phyloP scores from a whole-genome alignment of 2,797 vertebrate species.

The Sardinella longiceps region DNA sequence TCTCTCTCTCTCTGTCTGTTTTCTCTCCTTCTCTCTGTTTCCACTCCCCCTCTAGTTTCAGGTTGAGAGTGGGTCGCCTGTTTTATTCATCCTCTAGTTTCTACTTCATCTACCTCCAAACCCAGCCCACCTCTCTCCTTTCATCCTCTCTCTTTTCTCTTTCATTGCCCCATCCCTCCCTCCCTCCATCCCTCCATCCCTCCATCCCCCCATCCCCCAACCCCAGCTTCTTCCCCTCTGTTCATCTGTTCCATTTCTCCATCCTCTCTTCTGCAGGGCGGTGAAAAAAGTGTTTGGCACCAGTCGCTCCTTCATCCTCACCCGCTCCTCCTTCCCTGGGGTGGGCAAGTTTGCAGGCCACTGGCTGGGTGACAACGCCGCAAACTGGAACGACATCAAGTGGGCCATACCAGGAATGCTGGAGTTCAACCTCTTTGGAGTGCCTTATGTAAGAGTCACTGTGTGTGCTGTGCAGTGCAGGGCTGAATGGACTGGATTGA shows the following conservation, averaged over 20 bases:
- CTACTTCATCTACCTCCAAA: slow-evolving; percentile 42
- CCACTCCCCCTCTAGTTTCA: neutral
- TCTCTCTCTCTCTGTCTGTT: neutral
- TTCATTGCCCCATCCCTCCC: neutral
- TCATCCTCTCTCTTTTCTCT: slow-evolving; percentile 28
- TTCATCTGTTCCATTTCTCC: slow-evolving; percentile 1
- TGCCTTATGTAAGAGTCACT: slow-evolving; percentile 82
- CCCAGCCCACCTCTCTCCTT: slow-evolving; percentile 26
- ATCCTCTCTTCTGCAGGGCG: slow-evolving; percentile 72
- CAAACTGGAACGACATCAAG: slow-evolving; percentile 91
- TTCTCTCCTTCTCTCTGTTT: neutral
- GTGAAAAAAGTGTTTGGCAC: slow-evolving; percentile 78
- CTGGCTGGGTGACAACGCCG: slow-evolving; percentile 94
- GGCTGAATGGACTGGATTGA: no score
- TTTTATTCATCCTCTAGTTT: slow-evolving; percentile 42
- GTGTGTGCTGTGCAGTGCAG: neutral
- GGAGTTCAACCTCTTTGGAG: slow-evolving; percentile 92
- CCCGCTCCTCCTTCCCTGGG: slow-evolving; percentile 91
- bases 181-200: slow-evolving; percentile 20
- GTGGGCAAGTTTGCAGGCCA: slow-evolving; percentile 92
- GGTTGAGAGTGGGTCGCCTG: slow-evolving; percentile 34
- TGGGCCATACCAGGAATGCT: slow-evolving; percentile 93
- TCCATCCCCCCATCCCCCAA: slow-evolving; percentile 44
- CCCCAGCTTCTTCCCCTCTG: slow-evolving; percentile 19
- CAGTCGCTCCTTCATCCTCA: slow-evolving; percentile 85